Base-by-base conservation (phyloP, 2,888 invertebrate species). In the Gortyna flavago region DNA sequence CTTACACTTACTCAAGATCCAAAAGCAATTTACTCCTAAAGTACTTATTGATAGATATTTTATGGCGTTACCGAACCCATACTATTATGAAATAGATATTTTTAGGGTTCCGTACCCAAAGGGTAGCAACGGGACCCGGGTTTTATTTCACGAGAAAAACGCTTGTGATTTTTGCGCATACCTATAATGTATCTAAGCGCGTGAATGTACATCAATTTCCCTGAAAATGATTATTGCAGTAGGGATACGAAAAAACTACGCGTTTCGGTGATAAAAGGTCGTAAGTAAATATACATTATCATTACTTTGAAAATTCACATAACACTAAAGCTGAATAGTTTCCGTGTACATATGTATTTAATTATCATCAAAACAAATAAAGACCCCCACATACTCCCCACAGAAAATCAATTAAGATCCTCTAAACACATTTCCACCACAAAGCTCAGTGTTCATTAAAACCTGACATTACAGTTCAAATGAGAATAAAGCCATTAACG, bases 401-500 rank as follows among this genome's bases (percentile, higher is more conserved):
- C 16, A 0, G 21, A 80, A 61, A 85, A 72, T 79, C 68, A 75
- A 80, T 85, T 68, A 54, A 64, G 48, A 65, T 29, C n/a, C 21
- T 35, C 64, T 51, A 59, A 75, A 54, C 70, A 71, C 61, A 70
- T 78, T 51, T 59, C 18, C 48, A 29, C 44, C 48, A 61, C 44
- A 76, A 67, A 66, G 54, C 64, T 48, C 21, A 66, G 65, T 54
- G 76, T 77, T 85, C 41, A 81, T 83, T 85, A 71, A 80, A 85
- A 73, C 41, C 66, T 81, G 65, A 44, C 65, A 72, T 85, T 62
- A 81, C 62, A 62, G 29, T 32, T 32, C 16, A 59, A 77, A 77
- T n/a, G 66, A 70, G 77, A 81, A 85, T 70, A 61, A 77, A 85
- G 82, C 77, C 70, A 85, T 68, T 81, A 85, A 64, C 32, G 64